phyloP scores from a whole-genome alignment of 2,797 vertebrate genomes.

The Pangasius macronema region DNA sequence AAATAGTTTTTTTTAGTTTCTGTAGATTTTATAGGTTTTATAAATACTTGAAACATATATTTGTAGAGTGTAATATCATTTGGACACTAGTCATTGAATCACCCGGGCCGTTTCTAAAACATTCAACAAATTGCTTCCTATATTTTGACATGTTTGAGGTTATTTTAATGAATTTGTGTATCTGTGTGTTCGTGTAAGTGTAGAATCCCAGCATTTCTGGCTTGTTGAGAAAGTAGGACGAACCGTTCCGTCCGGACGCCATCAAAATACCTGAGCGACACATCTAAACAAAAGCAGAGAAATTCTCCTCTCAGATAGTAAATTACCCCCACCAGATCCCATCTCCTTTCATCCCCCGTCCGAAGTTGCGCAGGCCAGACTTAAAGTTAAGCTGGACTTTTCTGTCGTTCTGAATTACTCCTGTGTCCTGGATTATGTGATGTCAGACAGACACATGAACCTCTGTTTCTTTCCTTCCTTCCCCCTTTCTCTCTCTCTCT shows the following conservation, averaged over 20 bases:
- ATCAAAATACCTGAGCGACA: too few species aligned
- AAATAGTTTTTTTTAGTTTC: not conserved
- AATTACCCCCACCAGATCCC: constrained; percentile 57
- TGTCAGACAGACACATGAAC: constrained; percentile 54
- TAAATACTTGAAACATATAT: not conserved
- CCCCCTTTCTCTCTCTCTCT: not conserved
- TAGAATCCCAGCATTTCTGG: not conserved
- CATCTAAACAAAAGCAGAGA: too few species aligned
- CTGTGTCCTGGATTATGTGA: constrained; percentile 56
- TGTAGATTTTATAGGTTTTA: not conserved
- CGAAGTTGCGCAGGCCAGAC: constrained; percentile 56
- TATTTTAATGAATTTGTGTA: constrained; percentile 10
- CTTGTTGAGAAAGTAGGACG: too few species aligned
- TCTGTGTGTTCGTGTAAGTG: not conserved
- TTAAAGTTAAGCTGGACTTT: constrained; percentile 57
- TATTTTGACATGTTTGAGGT: not conserved
- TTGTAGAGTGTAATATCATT: not conserved
- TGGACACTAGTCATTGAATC: not conserved
- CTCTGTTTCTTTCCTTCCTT: constrained; percentile 49
- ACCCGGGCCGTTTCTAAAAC: not conserved
- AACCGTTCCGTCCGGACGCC: too few species aligned
- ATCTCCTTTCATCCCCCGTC: constrained; percentile 56
- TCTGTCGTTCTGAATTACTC: constrained; percentile 58
- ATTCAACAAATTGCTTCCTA: not conserved
- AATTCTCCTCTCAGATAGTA: constrained; percentile 55